Evolutionary conservation across 2,797 vertebrate species (phyloP).

Genomic region (Siniperca scherzeri): DNA sequence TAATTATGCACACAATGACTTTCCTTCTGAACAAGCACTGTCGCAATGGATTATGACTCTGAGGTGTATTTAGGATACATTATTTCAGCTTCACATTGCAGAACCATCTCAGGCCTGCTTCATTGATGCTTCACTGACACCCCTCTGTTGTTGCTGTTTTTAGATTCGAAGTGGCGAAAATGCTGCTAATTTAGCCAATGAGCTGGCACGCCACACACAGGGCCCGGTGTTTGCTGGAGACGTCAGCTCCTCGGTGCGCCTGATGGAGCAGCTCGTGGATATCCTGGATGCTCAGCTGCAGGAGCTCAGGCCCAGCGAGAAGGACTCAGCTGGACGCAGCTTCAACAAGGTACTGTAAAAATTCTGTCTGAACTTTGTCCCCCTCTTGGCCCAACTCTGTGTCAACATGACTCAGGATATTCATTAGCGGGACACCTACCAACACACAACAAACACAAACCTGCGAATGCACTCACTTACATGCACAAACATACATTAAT

Average conservation of each 20-base stretch:
- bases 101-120: conserved; percentile 16
- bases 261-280: conserved; percentile 99
- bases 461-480: neutral
- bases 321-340: conserved; percentile 97
- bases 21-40: conserved; percentile 23
- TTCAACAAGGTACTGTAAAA: conserved; percentile 95
- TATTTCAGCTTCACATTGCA: conserved; percentile 49
- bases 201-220: conserved; percentile 97
- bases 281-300: conserved; percentile 98
- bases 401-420: conserved; percentile 62
- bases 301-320: conserved; percentile 94
- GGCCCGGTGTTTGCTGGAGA: conserved; percentile 96
- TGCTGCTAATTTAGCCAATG: conserved; percentile 97
- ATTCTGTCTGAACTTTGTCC: conserved; percentile 43
- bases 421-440: conserved; percentile 67
- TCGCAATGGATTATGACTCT: conserved; percentile 45
- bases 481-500: conserved; percentile 19
- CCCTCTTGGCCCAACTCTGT: conserved; percentile 36
- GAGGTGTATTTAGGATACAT: conserved; percentile 36
- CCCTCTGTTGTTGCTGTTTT: conserved; percentile 66
- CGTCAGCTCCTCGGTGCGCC: conserved; percentile 94
- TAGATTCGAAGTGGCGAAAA: conserved; percentile 98
- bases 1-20: conserved; percentile 14
- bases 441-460: conserved; percentile 37
- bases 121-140: conserved; percentile 36